A percentile compares a stretch with the other conserved stretches of the same genome.
Conservation (phyloP, 1,140 invertebrate species). For the Brachionus calyciflorus region DNA sequence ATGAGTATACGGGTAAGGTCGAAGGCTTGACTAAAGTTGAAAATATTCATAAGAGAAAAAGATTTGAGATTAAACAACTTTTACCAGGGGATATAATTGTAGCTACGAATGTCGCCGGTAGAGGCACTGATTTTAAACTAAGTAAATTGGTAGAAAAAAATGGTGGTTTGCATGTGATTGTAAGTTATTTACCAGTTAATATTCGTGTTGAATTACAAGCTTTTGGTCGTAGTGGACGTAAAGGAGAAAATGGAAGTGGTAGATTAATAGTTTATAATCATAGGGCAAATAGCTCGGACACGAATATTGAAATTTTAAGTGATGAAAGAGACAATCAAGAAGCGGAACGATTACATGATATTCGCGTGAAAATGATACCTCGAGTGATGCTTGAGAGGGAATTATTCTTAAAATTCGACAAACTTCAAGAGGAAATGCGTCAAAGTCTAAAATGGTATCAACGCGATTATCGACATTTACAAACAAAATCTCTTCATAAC, state of each 20-base stretch:
- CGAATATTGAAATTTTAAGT: background rate
- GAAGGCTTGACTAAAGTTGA: background rate
- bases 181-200: conserved; percentile 16
- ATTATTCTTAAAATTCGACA: background rate
- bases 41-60: background rate
- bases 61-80: background rate
- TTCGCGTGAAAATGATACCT: background rate
- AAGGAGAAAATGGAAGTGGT: conserved; percentile 12
- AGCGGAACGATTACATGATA: background rate
- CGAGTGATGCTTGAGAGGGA: background rate
- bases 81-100: background rate
- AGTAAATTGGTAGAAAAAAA: background rate
- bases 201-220: conserved; percentile 2
- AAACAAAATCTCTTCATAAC: conserved; percentile 1
- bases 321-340: conserved; percentile 2
- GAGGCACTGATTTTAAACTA: conserved; percentile 27
- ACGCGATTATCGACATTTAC: conserved; percentile 5
- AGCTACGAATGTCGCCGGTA: conserved; percentile 13
- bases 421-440: background rate
- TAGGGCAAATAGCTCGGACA: background rate
- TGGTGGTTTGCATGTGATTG: background rate
- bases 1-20: background rate
- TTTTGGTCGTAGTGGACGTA: conserved; percentile 2
- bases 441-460: background rate
- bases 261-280: background rate